These are phyloP conservation scores for Agrilus cyanescens DNA, from an alignment of 2,888 invertebrate genomes.

Conservation along the genomic window DNA sequence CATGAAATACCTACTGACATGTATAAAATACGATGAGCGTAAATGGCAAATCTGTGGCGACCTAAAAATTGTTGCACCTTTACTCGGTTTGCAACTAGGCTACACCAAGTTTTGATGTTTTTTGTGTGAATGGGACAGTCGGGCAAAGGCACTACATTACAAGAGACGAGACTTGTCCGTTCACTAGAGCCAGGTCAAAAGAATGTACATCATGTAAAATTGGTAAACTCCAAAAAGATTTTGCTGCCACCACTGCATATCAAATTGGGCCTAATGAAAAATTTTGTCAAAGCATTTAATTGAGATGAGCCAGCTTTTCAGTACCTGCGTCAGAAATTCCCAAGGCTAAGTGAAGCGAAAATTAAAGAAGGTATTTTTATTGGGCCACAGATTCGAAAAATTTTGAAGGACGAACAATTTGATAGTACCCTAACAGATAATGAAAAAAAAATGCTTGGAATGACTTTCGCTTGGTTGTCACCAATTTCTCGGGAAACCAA, in stretches of 20 bases:
- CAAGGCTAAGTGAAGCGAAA: constrained; percentile 9
- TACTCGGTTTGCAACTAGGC: constrained; percentile 15
- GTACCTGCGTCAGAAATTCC: constrained; percentile 9
- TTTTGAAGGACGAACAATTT: constrained; percentile 5
- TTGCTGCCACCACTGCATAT: too few relatives aligned
- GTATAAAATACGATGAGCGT: too few relatives aligned
- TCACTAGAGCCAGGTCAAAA: constrained; percentile 1
- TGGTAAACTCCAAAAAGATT: too few relatives aligned
- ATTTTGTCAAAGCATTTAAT: background rate
- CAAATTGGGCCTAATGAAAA: too few relatives aligned
- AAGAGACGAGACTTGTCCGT: background rate
- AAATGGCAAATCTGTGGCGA: constrained; percentile 12
- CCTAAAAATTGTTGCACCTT: constrained; percentile 9
- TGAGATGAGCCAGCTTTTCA: too few relatives aligned
- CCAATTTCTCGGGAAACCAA: too few relatives aligned
- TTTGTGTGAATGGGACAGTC: constrained; percentile 16
- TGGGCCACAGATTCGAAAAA: constrained; percentile 7
- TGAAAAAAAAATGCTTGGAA: too few relatives aligned
- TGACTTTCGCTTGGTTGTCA: too few relatives aligned
- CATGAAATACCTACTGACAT: too few relatives aligned
- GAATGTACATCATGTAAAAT: constrained; percentile 1
- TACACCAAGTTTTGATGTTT: constrained; percentile 12
- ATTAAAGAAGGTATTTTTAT: constrained; percentile 10
- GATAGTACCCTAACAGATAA: too few relatives aligned
- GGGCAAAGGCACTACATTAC: background rate